Base-by-base conservation (phyloP, 2,888 invertebrate genomes). In the Cataglyphis rosenhaueri region DNA sequence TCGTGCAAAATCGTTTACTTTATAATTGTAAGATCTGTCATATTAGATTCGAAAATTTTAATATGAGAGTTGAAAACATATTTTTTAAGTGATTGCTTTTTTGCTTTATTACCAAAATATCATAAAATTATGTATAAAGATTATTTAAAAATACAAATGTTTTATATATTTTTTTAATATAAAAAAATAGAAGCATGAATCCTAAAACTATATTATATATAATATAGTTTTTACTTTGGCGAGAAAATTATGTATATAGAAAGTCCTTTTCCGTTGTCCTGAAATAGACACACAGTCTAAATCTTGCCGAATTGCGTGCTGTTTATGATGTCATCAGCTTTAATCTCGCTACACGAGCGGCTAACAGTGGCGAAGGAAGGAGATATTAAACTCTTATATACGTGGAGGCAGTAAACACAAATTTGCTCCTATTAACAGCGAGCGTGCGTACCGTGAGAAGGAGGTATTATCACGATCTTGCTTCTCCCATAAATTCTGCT, bases 311-410 rank as follows among this genome's bases (percentile, higher is more conserved):
- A 71, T 76, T 78, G 78, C 74, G 64, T 21, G 52, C 73, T 85
- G 78, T 85, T 85, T 85, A 82, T 81, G 81, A 78, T 41, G 52
- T 64, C 62, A 84, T 82, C 78, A 82, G 76, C 61, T 74, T 84
- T 85, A 84, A 85, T 85, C 66, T 74, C 52, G 25, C 59, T 84
- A 68, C 62, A 44, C 38, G 48, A 32, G 21, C 44, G 32, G 29
- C 41, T 44, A 79, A 65, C 64, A 75, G 75, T 64, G 81, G 75
- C 48, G 35, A 74, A 65, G 12, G 55, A 57, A 78, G 25, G 44
- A 55, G 85, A 81, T 74, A 70, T 84, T 84, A 84, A 83, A 84
- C 66, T 83, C 79, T 70, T 81, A 76, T 64, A 85, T 75, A 81
- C 52, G 55, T 59, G 71, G 61, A 41, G 48, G 25, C 78, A 75